These are phyloP conservation scores for Choreutis nemorana DNA, from an alignment of 2,888 invertebrate genomes.

Conservation along the genomic window DNA sequence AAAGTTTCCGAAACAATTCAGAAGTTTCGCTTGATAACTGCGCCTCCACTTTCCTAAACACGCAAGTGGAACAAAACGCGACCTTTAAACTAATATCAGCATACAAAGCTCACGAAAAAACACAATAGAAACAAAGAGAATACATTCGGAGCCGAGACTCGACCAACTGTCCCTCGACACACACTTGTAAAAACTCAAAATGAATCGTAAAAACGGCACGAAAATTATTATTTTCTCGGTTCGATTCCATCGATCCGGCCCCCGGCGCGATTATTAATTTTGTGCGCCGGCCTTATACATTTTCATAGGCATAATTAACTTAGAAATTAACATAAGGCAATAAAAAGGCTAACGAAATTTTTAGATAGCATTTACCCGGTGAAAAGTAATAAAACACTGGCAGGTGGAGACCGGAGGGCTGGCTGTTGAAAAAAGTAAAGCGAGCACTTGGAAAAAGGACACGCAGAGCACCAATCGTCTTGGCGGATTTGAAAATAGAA, in stretches of 20 bases:
- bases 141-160: constrained; percentile 41
- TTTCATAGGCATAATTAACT: constrained; percentile 64
- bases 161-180: constrained; percentile 51
- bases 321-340: constrained; percentile 63
- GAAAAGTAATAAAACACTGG: constrained; percentile 39
- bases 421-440: constrained; percentile 15
- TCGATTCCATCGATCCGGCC: constrained; percentile 41
- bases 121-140: constrained; percentile 48
- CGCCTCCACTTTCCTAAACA: constrained; percentile 13
- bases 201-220: constrained; percentile 48
- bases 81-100: constrained; percentile 45
- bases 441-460: constrained; percentile 17
- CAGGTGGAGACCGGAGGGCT: constrained; percentile 35
- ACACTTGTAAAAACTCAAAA: constrained; percentile 39
- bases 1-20: neutral
- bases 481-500: constrained; percentile 59
- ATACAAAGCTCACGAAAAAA: constrained; percentile 33
- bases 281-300: constrained; percentile 52
- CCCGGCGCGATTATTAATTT: constrained; percentile 54
- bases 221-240: constrained; percentile 33
- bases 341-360: constrained; percentile 62
- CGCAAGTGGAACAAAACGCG: constrained; percentile 20
- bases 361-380: constrained; percentile 53
- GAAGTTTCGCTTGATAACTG: constrained; percentile 1
- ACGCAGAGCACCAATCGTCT: constrained; percentile 23